phyloP scores from a whole-genome alignment of 2,113 vertebrate genomes.

The Ovis aries region ARS-UI_Ramb_v3.0 NC_056054.1:191524501-191525000 shows the following conservation, averaged over 20 bases:
- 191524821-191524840: constrained; percentile 13
- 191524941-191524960: not conserved
- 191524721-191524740: constrained; percentile 54
- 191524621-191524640: not conserved
- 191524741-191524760: constrained; percentile 43
- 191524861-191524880: not conserved
- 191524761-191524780: constrained; percentile 14
- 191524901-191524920: not conserved
- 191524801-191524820: constrained; percentile 45
- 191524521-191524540: constrained; percentile 8
- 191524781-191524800: constrained; percentile 19
- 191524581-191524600: not conserved
- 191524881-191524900: not conserved
- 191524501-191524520: not conserved
- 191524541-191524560: not conserved
- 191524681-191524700: not conserved
- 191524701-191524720: not conserved
- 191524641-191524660: not conserved
- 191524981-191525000: not conserved
- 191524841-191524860: constrained; percentile 10
- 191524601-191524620: not conserved
- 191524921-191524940: not conserved
- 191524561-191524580: not conserved
- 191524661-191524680: not conserved
- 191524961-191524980: not conserved